These are phyloP conservation scores for Condylura cristata DNA, from an alignment of 2,113 vertebrate genomes.

Conservation along the genomic window DNA sequence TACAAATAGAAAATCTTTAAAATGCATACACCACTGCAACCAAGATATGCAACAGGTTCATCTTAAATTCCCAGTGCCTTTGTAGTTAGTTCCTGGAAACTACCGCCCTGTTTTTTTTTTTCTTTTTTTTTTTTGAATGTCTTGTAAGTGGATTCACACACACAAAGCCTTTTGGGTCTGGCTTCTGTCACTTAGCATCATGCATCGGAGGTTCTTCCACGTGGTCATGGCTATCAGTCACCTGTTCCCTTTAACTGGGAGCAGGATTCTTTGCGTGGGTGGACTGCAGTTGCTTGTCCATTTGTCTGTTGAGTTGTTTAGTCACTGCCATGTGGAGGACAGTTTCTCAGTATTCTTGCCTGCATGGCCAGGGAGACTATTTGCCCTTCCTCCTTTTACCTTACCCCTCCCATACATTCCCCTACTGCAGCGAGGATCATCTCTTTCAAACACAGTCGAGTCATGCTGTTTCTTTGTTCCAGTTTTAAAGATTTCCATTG, in stretches of 20 bases:
- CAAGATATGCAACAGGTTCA: not conserved
- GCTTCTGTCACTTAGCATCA: not conserved
- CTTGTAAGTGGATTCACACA: not conserved
- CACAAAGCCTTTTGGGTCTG: not conserved
- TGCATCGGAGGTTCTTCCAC: not conserved
- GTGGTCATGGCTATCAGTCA: not conserved
- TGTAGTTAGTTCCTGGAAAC: not conserved
- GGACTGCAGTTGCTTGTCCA: not conserved
- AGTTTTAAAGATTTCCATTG: not conserved
- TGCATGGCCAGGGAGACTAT: not conserved
- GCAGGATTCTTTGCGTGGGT: not conserved
- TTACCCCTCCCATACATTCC: not conserved
- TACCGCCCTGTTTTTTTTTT: not conserved
- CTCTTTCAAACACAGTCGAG: not conserved
- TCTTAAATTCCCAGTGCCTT: not conserved
- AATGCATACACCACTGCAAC: not conserved
- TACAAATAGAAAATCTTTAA: not conserved
- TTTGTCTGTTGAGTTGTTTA: not conserved
- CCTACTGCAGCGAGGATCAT: not conserved
- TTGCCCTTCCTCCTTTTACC: not conserved
- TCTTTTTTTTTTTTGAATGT: too few species aligned
- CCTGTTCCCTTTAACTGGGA: not conserved
- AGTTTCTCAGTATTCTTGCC: not conserved
- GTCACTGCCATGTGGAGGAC: not conserved
- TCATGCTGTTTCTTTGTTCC: not conserved